These are phyloP conservation scores for Corythornis leucogaster DNA, from an alignment of 2,797 vertebrate genomes.

Conservation along the genomic window DNA sequence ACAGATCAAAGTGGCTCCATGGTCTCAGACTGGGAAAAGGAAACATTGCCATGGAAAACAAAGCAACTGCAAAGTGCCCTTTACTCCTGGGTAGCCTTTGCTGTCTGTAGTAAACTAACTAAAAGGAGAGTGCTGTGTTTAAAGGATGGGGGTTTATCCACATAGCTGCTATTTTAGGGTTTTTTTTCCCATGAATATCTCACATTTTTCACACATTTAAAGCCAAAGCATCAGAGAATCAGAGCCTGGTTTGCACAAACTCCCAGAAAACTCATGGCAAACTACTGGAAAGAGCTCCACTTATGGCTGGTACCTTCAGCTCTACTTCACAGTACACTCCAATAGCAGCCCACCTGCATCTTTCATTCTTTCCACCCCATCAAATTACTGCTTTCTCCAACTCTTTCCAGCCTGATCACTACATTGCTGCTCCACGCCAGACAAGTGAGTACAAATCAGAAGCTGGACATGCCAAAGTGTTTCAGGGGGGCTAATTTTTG, in stretches of 20 bases:
- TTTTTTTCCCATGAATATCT: not conserved
- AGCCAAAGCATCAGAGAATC: not conserved
- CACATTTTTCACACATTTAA: accelerated
- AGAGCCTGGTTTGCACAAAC: not conserved
- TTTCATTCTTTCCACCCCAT: slow-evolving; percentile 7
- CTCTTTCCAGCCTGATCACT: slow-evolving; percentile 4
- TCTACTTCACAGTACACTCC: not conserved
- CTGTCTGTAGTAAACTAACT: slow-evolving; percentile 6
- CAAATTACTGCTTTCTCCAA: not conserved
- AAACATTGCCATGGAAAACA: not conserved
- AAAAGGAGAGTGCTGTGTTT: not conserved
- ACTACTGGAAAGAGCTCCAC: not conserved
- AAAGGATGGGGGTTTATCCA: not conserved
- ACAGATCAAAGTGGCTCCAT: not conserved
- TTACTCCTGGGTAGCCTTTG: slow-evolving; percentile 4
- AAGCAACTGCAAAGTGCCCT: not conserved
- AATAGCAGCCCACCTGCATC: not conserved
- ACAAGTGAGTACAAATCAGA: slow-evolving; percentile 15
- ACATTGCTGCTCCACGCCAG: slow-evolving; percentile 3
- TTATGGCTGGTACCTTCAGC: not conserved
- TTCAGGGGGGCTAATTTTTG: not conserved
- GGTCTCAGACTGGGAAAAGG: slow-evolving; percentile 16
- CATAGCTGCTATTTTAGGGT: not conserved
- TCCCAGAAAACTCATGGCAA: slow-evolving; percentile 11
- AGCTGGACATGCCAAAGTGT: not conserved